These are phyloP conservation scores for Chaetogeoica ovagalla DNA, from an alignment of 2,888 invertebrate genomes.

Conservation along the genomic window DNA sequence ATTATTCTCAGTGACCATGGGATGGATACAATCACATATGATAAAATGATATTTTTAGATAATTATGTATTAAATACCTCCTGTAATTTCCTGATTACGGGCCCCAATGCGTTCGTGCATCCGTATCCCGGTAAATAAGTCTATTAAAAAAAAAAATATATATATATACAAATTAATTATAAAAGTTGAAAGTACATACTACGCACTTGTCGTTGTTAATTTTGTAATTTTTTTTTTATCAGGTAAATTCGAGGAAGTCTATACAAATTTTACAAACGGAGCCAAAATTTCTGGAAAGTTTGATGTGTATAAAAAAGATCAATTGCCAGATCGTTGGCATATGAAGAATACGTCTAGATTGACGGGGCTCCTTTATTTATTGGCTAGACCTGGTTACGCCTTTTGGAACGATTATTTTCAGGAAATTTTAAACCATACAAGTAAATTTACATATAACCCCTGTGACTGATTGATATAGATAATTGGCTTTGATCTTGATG, in stretches of 20 bases:
- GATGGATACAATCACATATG: conserved; percentile 64
- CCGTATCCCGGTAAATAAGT: conserved; percentile 41
- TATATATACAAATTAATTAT: background rate
- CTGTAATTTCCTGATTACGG: conserved; percentile 63
- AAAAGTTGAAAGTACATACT: background rate
- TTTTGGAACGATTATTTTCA: conserved; percentile 61
- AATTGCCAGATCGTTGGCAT: conserved; percentile 67
- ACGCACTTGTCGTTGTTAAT: background rate
- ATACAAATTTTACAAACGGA: conserved; percentile 34
- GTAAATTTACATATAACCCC: conserved; percentile 59
- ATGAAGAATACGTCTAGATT: conserved; percentile 66
- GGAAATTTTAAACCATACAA: conserved; percentile 46
- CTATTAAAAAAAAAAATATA: background rate
- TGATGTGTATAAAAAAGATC: conserved; percentile 66
- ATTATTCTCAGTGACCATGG: conserved; percentile 77
- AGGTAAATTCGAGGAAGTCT: conserved; percentile 53
- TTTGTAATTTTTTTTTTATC: background rate
- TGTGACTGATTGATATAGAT: background rate
- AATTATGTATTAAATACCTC: conserved; percentile 62
- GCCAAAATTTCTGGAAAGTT: conserved; percentile 58
- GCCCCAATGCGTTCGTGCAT: conserved; percentile 67
- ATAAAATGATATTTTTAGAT: conserved; percentile 65
- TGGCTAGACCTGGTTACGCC: conserved; percentile 68
- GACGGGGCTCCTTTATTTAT: conserved; percentile 66
- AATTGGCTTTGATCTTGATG: background rate